phyloP scores from a whole-genome alignment of 1,140 invertebrate species.

The Hyles euphorbiae region DNA sequence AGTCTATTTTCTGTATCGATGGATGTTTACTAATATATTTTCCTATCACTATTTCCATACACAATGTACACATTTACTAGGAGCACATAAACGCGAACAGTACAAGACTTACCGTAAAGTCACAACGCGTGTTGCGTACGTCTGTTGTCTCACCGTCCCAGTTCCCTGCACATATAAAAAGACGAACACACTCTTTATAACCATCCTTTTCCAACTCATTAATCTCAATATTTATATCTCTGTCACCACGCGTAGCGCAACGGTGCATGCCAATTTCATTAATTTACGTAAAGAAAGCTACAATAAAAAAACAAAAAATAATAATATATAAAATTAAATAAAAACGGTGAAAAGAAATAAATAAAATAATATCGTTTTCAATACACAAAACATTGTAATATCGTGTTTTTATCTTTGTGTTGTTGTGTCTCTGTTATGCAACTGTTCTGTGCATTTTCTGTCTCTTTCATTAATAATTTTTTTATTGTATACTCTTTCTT shows the following conservation, averaged over 20 bases:
- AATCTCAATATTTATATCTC: constrained; percentile 36
- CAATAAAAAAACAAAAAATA: constrained; percentile 53
- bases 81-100: too few relatives aligned
- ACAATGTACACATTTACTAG: too few relatives aligned
- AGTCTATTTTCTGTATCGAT: too few relatives aligned
- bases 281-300: constrained; percentile 49
- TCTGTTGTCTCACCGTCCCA: constrained; percentile 23
- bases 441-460: constrained; percentile 15
- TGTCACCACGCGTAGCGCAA: constrained; percentile 56
- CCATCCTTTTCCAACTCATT: constrained; percentile 37
- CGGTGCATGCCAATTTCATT: constrained; percentile 64
- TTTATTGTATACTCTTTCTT: not conserved
- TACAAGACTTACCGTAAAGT: constrained; percentile 7
- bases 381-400: not conserved
- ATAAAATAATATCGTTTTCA: constrained; percentile 3
- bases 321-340: constrained; percentile 22
- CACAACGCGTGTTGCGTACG: constrained; percentile 1
- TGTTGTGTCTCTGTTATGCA: constrained; percentile 17
- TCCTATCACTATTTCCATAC: too few relatives aligned
- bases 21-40: too few relatives aligned
- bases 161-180: constrained; percentile 72
- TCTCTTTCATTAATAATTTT: not conserved
- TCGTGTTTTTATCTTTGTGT: too few relatives aligned
- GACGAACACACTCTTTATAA: constrained; percentile 65
- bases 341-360: constrained; percentile 5